These are phyloP conservation scores for Oncorhynchus clarkii DNA, from an alignment of 2,113 vertebrate genomes.

Conservation along the genomic window DNA sequence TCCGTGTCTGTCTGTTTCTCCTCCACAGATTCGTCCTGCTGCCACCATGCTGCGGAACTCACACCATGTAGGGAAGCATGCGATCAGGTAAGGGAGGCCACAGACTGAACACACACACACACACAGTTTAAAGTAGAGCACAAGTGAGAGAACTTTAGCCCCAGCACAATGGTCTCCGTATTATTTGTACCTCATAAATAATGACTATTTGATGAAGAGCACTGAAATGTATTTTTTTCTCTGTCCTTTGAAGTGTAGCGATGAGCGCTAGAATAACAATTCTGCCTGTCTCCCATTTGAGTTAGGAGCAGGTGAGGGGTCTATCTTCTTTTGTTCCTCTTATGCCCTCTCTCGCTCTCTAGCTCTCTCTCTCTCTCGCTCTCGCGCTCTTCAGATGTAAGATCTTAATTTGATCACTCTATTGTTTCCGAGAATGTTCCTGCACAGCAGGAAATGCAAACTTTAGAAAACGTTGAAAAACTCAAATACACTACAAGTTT, in stretches of 20 bases:
- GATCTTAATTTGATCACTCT: no score
- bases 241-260: constrained; percentile 37
- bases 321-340: constrained; percentile 2
- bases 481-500: no score
- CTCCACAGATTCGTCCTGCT: constrained; percentile 85
- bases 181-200: constrained; percentile 29
- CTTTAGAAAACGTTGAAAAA: no score
- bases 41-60: constrained; percentile 85
- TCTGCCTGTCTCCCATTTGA: constrained; percentile 32
- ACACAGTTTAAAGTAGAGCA: neutral
- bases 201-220: constrained; percentile 39
- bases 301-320: constrained; percentile 53
- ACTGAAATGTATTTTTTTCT: constrained; percentile 22
- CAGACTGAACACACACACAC: constrained; percentile 18
- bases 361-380: neutral
- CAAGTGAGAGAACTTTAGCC: neutral
- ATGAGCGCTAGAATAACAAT: constrained; percentile 16
- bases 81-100: constrained; percentile 82
- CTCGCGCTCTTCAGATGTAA: neutral
- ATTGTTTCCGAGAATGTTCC: no score
- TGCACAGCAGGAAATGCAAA: no score
- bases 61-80: constrained; percentile 92
- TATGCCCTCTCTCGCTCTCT: neutral
- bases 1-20: constrained; percentile 16
- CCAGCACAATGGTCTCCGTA: neutral